Evolutionary conservation across 1,140 invertebrate genomes (phyloP).

Genomic region (Bombus balteatus): DNA sequence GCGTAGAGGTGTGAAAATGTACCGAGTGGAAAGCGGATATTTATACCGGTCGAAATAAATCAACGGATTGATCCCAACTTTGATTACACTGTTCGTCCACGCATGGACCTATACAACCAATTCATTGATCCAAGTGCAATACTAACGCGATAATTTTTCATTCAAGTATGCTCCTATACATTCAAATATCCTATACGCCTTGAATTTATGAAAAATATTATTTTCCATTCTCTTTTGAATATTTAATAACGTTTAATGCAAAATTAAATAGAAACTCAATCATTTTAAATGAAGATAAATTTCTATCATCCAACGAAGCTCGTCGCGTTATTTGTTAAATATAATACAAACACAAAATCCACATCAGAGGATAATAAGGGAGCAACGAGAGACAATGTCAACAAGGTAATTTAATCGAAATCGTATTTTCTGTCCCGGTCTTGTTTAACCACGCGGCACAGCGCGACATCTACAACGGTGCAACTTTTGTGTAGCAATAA

Average conservation of each 20-base stretch:
- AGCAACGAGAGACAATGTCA: neutral
- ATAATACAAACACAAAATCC: neutral
- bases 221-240: neutral
- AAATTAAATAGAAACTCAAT: neutral
- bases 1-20: constrained; percentile 38
- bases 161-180: neutral
- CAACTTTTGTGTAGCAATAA: constrained; percentile 42
- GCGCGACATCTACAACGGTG: neutral
- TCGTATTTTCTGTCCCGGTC: neutral
- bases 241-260: neutral
- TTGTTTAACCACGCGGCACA: neutral
- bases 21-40: constrained; percentile 31
- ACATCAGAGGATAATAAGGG: neutral
- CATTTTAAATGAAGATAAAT: neutral
- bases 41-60: constrained; percentile 39
- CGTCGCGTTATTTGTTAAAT: neutral
- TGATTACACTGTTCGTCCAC: constrained; percentile 4
- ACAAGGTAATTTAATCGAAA: constrained; percentile 27
- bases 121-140: neutral
- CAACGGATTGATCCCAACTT: constrained; percentile 24
- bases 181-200: neutral
- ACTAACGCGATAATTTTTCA: constrained; percentile 31
- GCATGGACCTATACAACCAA: neutral
- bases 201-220: neutral
- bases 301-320: neutral